Base-by-base conservation (phyloP, 2,888 invertebrate species). In the Acleris laterana region DNA sequence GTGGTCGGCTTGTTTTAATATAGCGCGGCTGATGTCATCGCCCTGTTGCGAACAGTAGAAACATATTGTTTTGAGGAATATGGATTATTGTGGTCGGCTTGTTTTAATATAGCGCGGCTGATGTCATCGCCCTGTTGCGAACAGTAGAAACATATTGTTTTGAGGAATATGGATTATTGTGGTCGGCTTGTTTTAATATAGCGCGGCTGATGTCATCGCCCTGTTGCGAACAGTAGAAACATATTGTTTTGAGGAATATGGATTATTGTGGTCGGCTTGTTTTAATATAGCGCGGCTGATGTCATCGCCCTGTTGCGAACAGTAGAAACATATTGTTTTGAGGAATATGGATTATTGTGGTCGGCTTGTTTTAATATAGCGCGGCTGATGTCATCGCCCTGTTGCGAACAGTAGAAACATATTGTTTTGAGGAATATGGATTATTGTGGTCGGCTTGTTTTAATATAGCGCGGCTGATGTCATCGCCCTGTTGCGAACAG, bases 61-160 rank as follows among this genome's bases (percentile, higher is more conserved):
- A 71, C 70, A 70, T 76, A 78, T 80, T 81, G 80, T 80, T 79
- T 72, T 68, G 38, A 52, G 64, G 56, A 59, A 52, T 64, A 63
- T 50, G 50, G 19, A 44, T 65, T 51, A 48, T 48, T 56, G 56
- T 13, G 44, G 50, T 32, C 11, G 1, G 22, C 2, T 32, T 48
- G 19, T 48, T 38, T 32, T 42, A 55, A 38, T 38, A n/a, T n/a
- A 90, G 90, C 88, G 80, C 72, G 69, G 74, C 77, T 90, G 90
- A 90, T 89, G 89, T 89, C 90, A 90, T 86, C 82, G 76, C 68
- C 65, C 78, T 89, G 89, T 89, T 90, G 88, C 89, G 86, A 74
- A 74, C 61, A 56, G 42, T 51, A 72, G 73, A 70, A 71, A 71
- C 70, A 70, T 76, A 78, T 80, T 81, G 80, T 80, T 79, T 72